A percentile compares a stretch with the other conserved stretches of the same genome.
Evolutionary conservation across 1,140 invertebrate genomes (phyloP).

Genomic region (Dreissena rostriformis): DNA sequence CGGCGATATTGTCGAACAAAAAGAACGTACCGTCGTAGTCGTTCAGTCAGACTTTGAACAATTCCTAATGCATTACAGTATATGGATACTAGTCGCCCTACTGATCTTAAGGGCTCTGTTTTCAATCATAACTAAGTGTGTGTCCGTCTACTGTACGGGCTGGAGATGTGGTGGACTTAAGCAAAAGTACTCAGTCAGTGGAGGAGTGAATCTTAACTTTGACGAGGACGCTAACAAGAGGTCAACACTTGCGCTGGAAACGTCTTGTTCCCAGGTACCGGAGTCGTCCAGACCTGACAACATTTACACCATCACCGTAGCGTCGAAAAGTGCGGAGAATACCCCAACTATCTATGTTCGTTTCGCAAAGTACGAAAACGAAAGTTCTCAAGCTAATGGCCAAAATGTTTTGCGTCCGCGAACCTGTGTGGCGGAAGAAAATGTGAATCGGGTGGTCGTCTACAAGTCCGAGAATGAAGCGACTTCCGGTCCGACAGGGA

Average conservation of each 20-base stretch:
- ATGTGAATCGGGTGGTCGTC: background rate
- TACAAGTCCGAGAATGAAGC: background rate
- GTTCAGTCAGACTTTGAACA: background rate
- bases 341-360: slow-evolving; percentile 1
- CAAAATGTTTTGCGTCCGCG: background rate
- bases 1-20: background rate
- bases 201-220: slow-evolving; percentile 33
- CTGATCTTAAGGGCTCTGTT: background rate
- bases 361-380: slow-evolving; percentile 31
- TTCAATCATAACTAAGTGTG: slow-evolving; percentile 24
- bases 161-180: background rate
- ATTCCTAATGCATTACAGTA: background rate
- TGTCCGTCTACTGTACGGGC: background rate
- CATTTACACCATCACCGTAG: slow-evolving; percentile 42
- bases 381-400: background rate
- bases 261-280: too few species aligned
- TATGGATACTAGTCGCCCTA: background rate
- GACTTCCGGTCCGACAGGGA: background rate
- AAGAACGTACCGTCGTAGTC: background rate
- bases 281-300: background rate
- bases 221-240: background rate
- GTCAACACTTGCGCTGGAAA: too few species aligned
- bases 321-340: background rate
- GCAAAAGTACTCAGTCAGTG: slow-evolving; percentile 14
- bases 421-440: background rate